These are phyloP conservation scores for Rapana venosa DNA, from an alignment of 2,888 invertebrate species.

Conservation along the genomic window DNA sequence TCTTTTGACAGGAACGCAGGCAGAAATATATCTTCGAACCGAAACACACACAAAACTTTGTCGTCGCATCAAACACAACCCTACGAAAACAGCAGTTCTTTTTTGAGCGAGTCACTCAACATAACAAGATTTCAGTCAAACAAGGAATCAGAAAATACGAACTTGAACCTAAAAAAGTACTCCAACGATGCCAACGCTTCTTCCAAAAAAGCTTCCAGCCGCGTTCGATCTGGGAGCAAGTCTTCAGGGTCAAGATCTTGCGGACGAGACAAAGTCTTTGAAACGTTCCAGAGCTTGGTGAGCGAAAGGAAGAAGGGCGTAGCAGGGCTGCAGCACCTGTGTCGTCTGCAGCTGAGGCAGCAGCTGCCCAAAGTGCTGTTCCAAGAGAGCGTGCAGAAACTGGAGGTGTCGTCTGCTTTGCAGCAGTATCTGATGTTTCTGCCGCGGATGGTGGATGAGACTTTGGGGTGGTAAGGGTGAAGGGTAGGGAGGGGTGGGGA, in stretches of 20 bases:
- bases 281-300: constrained; percentile 1
- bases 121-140: background rate
- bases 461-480: background rate
- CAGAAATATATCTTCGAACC: background rate
- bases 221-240: no score
- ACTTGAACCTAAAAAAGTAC: background rate
- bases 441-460: background rate
- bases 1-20: no score
- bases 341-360: constrained; percentile 11
- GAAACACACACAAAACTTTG: background rate
- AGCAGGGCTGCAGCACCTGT: constrained; percentile 17
- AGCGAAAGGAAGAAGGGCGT: background rate
- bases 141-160: background rate
- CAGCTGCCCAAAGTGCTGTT: constrained; percentile 18
- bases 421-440: constrained; percentile 34
- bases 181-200: background rate
- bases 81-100: background rate
- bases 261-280: constrained; percentile 23
- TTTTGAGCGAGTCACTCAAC: background rate
- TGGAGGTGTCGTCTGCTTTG: constrained; percentile 22
- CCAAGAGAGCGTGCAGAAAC: background rate
- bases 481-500: background rate
- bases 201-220: background rate
- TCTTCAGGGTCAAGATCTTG: background rate
- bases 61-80: background rate